Conservation (phyloP, 2,113 vertebrate genomes). For the Gracilinanus agilis region DNA sequence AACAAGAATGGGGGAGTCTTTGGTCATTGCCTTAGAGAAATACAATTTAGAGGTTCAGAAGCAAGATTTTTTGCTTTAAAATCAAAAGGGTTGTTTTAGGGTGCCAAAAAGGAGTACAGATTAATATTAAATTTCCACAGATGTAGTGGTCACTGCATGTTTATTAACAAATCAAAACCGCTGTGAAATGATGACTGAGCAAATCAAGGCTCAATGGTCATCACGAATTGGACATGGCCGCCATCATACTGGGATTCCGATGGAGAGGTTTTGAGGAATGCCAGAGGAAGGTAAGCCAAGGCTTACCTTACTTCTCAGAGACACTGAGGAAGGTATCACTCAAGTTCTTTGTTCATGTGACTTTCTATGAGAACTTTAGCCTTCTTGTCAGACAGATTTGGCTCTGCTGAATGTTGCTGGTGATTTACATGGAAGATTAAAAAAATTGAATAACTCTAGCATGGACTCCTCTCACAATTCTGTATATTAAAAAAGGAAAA, state of each 20-base stretch:
- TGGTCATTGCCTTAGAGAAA: too few relatives aligned
- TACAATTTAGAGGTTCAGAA: too few relatives aligned
- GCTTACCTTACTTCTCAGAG: background rate
- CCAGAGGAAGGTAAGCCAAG: background rate
- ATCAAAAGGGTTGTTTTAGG: too few relatives aligned
- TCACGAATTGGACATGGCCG: background rate
- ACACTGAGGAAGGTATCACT: background rate
- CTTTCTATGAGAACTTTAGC: background rate
- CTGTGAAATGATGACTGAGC: background rate
- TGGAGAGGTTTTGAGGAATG: background rate
- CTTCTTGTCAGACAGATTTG: constrained; percentile 3
- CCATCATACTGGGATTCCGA: background rate
- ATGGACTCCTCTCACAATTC: background rate
- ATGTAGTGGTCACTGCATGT: background rate
- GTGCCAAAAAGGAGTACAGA: too few relatives aligned
- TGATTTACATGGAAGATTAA: constrained; percentile 36
- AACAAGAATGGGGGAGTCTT: too few relatives aligned
- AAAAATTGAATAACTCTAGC: background rate
- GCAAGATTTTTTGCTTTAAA: too few relatives aligned
- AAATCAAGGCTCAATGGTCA: background rate
- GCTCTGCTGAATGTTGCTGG: background rate
- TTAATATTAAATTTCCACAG: too few relatives aligned
- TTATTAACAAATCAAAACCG: background rate
- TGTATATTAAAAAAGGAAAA: background rate
- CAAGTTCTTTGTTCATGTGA: background rate